Percentiles rank a stretch among this genome's conserved stretches.
phyloP scores from a whole-genome alignment of 1,140 invertebrate genomes.

The Listronotus oregonensis region DNA sequence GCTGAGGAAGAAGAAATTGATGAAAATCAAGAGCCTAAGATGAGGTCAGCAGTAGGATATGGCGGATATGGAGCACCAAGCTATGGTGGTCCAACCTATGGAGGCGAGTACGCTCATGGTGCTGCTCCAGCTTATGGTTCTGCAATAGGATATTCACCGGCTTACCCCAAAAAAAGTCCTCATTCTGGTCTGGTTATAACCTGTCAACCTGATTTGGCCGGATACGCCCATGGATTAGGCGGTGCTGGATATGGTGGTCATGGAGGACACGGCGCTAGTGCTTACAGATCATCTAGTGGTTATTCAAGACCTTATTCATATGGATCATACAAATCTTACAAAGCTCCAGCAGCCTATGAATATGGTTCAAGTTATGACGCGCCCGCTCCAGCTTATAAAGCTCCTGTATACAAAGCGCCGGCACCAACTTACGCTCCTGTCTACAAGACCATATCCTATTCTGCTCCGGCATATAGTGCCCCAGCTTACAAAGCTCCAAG shows the following conservation, averaged over 20 bases:
- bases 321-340: conserved; percentile 19
- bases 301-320: conserved; percentile 30
- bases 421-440: not conserved
- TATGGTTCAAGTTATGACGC: no score
- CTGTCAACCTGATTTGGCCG: conserved; percentile 53
- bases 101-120: not conserved
- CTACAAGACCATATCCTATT: no score
- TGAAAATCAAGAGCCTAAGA: conserved; percentile 3
- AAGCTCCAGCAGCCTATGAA: conserved; percentile 20
- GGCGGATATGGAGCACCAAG: conserved; percentile 27
- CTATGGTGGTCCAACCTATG: conserved; percentile 21
- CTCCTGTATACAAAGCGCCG: conserved; percentile 32
- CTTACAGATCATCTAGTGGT: conserved; percentile 34
- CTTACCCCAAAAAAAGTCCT: conserved; percentile 16
- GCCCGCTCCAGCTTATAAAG: conserved; percentile 38
- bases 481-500: conserved; percentile 3
- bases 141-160: conserved; percentile 13
- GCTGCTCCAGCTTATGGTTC: conserved; percentile 24
- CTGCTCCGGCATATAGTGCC: conserved; percentile 2
- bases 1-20: conserved; percentile 34
- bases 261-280: not conserved
- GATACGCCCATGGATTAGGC: conserved; percentile 45
- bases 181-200: conserved; percentile 53
- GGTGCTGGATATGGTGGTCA: conserved; percentile 23
- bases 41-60: conserved; percentile 23